Percentiles rank a stretch among this genome's conserved stretches.
phyloP scores from a whole-genome alignment of 2,888 invertebrate species.

The Antheraea assamensis region DNA sequence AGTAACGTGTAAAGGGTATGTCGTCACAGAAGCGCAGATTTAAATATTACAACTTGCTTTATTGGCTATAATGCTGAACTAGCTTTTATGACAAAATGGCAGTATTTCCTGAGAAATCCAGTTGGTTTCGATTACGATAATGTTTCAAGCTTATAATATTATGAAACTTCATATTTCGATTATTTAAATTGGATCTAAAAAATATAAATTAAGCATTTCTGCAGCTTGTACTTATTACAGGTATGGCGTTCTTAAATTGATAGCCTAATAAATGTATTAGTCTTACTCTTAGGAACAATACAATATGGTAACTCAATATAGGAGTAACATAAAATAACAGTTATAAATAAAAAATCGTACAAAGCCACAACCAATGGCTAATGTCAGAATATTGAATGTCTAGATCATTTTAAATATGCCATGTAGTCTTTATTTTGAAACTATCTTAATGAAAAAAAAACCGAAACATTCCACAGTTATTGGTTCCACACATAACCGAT shows the following conservation, averaged over 20 bases:
- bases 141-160: neutral
- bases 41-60: conserved; percentile 55
- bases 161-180: neutral
- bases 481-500: conserved; percentile 39
- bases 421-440: neutral
- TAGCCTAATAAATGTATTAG: too few relatives aligned
- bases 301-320: too few relatives aligned
- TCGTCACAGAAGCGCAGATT: conserved; percentile 47
- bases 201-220: too few relatives aligned
- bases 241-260: too few relatives aligned
- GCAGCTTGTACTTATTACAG: too few relatives aligned
- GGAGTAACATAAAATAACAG: too few relatives aligned
- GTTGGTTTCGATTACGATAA: neutral
- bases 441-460: neutral
- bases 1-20: conserved; percentile 47
- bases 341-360: too few relatives aligned
- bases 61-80: conserved; percentile 27
- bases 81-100: neutral
- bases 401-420: neutral
- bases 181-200: too few relatives aligned
- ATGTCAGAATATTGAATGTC: neutral
- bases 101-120: neutral
- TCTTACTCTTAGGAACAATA: too few relatives aligned
- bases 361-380: too few relatives aligned
- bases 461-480: conserved; percentile 12